Evolutionary conservation across 2,888 invertebrate genomes (phyloP), one percentile per base, ranked within the genome.

Genomic region (Podabrus alpinus): DNA sequence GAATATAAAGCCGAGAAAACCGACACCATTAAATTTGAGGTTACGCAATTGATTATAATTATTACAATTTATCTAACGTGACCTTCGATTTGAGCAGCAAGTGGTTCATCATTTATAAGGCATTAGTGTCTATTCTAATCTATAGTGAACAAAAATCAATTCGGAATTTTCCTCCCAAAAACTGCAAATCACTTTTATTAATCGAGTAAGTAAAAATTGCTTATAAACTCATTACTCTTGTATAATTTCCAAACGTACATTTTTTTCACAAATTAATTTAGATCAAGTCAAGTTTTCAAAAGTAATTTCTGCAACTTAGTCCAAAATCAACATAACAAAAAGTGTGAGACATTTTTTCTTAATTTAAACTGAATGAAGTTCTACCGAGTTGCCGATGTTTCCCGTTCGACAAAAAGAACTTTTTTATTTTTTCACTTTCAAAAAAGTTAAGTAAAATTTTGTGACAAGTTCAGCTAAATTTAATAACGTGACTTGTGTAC

Each of bases 51-150:
- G 45, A 45, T 45, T 45, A n/a, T n/a, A 45, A 45, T 45, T 45
- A 45, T n/a, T 45, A 45, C n/a, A 45, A 45, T 66, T 66, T 66
- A 66, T 29, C 24, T 66, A 15, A 21, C 62, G 62, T 19, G 21
- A 64, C 62, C 62, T 64, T 64, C 62, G 61, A 64, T 68, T 62
- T 15, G 66, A 71, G 76, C 76, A 76, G 76, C 76, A 76, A 76
- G 76, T 76, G 76, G 76, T 76, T 73, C 70, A 73, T 76, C 68
- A 71, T 71, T 76, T 73, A 73, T 72, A n/a, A 29, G 29, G 59
- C 60, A 73, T 72, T 73, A 73, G 62, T 73, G 73, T 68, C 64
- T 71, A 17, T 70, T 19, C 25, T 68, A 71, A 68, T 71, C 71
- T 66, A n/a, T 62, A 72, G 66, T 68, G 25, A 21, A 45, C 60